phyloP scores from a whole-genome alignment of 2,797 vertebrate species.

The Rhinella marina region DNA sequence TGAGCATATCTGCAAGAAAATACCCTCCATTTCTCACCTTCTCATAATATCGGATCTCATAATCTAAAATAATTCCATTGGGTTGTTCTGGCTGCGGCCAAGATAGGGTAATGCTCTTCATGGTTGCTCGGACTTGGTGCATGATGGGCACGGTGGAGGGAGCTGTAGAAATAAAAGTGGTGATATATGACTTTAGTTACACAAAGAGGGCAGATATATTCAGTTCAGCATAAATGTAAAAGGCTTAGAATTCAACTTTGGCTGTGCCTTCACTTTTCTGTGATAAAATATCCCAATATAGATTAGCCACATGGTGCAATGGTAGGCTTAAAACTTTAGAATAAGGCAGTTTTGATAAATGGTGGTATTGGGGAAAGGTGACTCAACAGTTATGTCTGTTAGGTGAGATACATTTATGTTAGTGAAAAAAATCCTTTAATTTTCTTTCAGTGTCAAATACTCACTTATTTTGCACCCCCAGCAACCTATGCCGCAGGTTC shows the following conservation, averaged over 20 bases:
- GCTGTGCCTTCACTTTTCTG: no score
- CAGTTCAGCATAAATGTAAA: not conserved
- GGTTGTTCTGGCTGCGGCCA: conserved; percentile 98
- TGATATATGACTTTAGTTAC: conserved; percentile 7
- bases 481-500: not conserved
- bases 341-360: no score
- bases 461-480: not conserved
- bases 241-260: no score
- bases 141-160: conserved; percentile 97
- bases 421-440: not conserved
- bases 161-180: conserved; percentile 76
- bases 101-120: conserved; percentile 96
- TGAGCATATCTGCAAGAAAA: not conserved
- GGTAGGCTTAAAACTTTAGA: no score
- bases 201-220: not conserved
- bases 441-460: not conserved
- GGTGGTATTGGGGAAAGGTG: no score
- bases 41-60: conserved; percentile 94
- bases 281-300: no score
- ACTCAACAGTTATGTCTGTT: no score
- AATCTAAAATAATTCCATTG: conserved; percentile 97
- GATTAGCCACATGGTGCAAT: no score
- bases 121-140: conserved; percentile 98
- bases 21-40: conserved; percentile 79
- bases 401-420: no score